These are phyloP conservation scores for Albula goreensis DNA, from an alignment of 2,113 vertebrate species.

Conservation along the genomic window DNA sequence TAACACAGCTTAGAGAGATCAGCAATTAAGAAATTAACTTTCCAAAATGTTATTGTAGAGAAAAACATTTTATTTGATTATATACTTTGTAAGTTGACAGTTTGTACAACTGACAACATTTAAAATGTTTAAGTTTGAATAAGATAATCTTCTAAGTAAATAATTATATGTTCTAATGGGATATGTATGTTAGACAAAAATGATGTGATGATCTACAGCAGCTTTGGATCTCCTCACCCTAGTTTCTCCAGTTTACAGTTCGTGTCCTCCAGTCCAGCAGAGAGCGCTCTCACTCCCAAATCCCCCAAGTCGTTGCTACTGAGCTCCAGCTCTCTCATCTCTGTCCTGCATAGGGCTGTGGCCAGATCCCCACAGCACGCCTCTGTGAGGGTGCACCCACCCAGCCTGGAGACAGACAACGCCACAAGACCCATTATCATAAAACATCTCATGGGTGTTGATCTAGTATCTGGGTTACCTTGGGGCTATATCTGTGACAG, in stretches of 20 bases:
- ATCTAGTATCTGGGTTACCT: too few species aligned
- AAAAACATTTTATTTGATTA: too few species aligned
- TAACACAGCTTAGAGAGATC: neutral
- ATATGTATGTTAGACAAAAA: neutral
- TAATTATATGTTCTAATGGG: neutral
- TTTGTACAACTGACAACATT: too few species aligned
- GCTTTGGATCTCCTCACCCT: neutral
- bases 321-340: constrained; percentile 6
- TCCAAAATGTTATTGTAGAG: too few species aligned
- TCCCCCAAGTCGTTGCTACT: neutral
- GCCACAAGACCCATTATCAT: neutral
- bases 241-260: too few species aligned
- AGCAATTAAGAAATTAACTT: neutral
- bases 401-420: neutral
- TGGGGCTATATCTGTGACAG: too few species aligned
- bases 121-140: too few species aligned
- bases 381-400: neutral
- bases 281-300: neutral
- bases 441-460: neutral
- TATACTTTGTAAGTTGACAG: too few species aligned
- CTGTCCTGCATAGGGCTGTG: neutral
- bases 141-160: neutral
- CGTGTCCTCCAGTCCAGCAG: too few species aligned
- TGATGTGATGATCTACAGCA: neutral
- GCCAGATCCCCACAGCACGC: neutral